Base-by-base conservation (phyloP, 2,113 vertebrate genomes). In the Xiphophorus couchianus region DNA sequence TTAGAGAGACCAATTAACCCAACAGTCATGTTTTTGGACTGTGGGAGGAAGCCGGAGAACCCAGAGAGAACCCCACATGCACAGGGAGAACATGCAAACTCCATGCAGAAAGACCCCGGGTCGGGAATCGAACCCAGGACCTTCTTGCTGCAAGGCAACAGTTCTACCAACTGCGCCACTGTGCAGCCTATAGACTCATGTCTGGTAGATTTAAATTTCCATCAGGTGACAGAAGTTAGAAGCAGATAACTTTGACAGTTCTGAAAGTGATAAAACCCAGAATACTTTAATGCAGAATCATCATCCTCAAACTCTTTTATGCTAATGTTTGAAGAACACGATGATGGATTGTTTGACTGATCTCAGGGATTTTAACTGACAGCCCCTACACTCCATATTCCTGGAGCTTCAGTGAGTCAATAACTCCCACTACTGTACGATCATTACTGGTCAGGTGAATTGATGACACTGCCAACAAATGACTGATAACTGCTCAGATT, bases 401-500 rank as follows among this genome's bases (percentile, higher is more conserved):
- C 78, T 83, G 31, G 67, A 84, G 84, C 64, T 64, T 71, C 68
- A 71, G 74, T 25, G 72, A 77, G 83, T 92, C 90, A 84, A 90
- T 92, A 90, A 77, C 54, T 62, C 78, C 44, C 69, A 27, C 60
- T 71, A 65, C 73, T 30, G 66, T 65, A 68, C 78, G 78, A 83
- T 82, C 80, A 82, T 88, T 86, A 90, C 90, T 61, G 84, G 78
- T 75, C 76, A 37, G 66, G 68, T 70, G 71, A 89, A 92, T 87
- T 90, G 78, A 84, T 89, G 86, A 78, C 78, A 84, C 81, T 85
- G 85, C 88, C 76, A 74, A 76, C 73, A 65, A 84, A 77, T 92
- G 91, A 93, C 87, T 83, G 94, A 90, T 91, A 51, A 27, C 63
- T 5, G 66, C 84, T 81, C 81, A 71, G 81, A 91, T 87, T 75